A percentile compares a stretch with the other conserved stretches of the same genome.
Evolutionary conservation across 1,140 invertebrate genomes (phyloP).

Genomic region (Eciton burchellii): DNA sequence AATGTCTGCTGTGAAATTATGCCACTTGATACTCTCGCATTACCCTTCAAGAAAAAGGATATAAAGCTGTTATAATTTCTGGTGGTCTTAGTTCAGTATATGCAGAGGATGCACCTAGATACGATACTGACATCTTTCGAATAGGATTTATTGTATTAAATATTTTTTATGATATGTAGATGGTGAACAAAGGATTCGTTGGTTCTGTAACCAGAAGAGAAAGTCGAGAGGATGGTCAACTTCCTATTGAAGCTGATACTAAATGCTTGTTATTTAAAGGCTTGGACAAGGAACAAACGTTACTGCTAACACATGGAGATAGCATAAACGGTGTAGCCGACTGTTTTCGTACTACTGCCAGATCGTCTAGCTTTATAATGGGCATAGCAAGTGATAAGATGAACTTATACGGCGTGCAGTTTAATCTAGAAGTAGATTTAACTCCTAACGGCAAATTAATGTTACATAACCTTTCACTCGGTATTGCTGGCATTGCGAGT

Average conservation of each 20-base stretch:
- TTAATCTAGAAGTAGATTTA: slow-evolving; percentile 98
- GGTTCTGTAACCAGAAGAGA: slow-evolving; percentile 96
- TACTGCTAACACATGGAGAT: slow-evolving; percentile 98
- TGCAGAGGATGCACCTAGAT: too few species aligned
- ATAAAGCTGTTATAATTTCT: too few species aligned
- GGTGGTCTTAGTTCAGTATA: too few species aligned
- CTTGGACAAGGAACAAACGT: slow-evolving; percentile 94
- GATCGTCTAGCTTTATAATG: slow-evolving; percentile 94
- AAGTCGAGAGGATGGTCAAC: slow-evolving; percentile 97
- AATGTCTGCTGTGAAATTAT: too few species aligned
- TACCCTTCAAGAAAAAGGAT: too few species aligned
- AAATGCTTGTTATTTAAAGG: slow-evolving; percentile 97
- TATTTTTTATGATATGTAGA: slow-evolving; percentile 99
- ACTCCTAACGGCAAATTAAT: slow-evolving; percentile 96
- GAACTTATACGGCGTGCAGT: slow-evolving; percentile 98
- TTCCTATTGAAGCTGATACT: too few species aligned
- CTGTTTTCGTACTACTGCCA: slow-evolving; percentile 93
- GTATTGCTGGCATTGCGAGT: too few species aligned
- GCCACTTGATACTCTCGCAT: too few species aligned
- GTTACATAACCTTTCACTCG: slow-evolving; percentile 97
- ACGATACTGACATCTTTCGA: too few species aligned
- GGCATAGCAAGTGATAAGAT: too few species aligned
- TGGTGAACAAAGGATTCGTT: slow-evolving; percentile 99
- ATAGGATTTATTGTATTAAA: slow-evolving; percentile 97
- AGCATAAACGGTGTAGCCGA: slow-evolving; percentile 96